Evolutionary conservation across 2,888 invertebrate genomes (phyloP).

Genomic region (Tinea pellionella): DNA sequence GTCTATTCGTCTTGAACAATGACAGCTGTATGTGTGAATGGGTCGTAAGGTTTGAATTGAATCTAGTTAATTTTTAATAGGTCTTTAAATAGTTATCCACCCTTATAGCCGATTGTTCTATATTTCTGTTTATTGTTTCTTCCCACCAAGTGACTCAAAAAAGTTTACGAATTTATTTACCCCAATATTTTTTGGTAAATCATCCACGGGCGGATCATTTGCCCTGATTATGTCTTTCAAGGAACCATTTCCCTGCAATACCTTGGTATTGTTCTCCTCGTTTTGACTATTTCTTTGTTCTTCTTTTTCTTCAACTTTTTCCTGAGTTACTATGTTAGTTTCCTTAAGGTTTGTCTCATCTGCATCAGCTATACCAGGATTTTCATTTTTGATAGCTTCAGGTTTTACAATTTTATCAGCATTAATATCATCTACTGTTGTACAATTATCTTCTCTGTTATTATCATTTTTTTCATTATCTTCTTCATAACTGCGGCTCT

Average conservation of each 20-base stretch:
- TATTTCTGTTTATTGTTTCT: conserved; percentile 27
- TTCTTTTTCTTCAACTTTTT: no score
- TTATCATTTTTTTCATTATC: neutral
- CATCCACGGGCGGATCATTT: conserved; percentile 59
- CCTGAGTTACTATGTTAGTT: neutral
- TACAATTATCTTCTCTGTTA: conserved; percentile 2
- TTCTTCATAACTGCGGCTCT: no score
- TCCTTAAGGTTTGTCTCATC: no score
- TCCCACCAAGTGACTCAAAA: conserved; percentile 59
- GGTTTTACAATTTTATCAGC: no score
- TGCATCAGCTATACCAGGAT: conserved; percentile 22
- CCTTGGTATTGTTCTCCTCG: neutral
- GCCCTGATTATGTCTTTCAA: conserved; percentile 58
- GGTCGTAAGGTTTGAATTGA: conserved; percentile 15
- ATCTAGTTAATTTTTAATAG: conserved; percentile 18
- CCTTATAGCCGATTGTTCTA: no score
- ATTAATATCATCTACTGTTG: conserved; percentile 15
- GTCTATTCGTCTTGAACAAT: no score
- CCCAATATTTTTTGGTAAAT: conserved; percentile 59
- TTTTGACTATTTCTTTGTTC: neutral
- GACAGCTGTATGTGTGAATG: no score
- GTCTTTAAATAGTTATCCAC: no score
- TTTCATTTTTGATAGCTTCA: neutral
- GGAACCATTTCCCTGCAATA: conserved; percentile 28
- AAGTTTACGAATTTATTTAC: conserved; percentile 63